Conservation (phyloP, 1,140 invertebrate species). For the Orius laevigatus region DNA sequence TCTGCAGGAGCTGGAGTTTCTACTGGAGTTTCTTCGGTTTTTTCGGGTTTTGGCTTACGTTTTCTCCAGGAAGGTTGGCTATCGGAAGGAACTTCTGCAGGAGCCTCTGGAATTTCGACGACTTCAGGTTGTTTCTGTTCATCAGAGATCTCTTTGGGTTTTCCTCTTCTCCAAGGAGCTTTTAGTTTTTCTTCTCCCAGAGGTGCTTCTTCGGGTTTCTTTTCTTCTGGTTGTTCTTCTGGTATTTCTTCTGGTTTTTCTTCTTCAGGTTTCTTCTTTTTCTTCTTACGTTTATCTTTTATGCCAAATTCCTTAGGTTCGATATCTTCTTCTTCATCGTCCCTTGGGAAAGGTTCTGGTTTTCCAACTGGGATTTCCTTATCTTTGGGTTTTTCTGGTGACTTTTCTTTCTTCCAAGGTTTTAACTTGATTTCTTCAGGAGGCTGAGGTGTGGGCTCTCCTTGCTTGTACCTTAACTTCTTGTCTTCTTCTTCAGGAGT, state of each 20-base stretch:
- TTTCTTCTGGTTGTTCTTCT: conserved; percentile 14
- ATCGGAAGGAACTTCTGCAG: neutral
- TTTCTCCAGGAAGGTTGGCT: neutral
- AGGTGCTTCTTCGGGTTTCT: conserved; percentile 15
- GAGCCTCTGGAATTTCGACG: conserved; percentile 14
- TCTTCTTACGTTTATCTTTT: conserved; percentile 8
- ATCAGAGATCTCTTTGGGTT: neutral
- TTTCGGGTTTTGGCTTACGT: conserved; percentile 1
- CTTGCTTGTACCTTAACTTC: conserved; percentile 29
- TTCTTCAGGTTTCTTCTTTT: conserved; percentile 9
- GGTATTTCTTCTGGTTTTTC: conserved; percentile 7
- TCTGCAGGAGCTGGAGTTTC: neutral
- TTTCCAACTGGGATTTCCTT: conserved; percentile 17
- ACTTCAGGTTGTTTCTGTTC: conserved; percentile 11
- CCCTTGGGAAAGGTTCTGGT: conserved; percentile 14
- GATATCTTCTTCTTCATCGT: neutral
- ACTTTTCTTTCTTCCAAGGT: conserved; percentile 20
- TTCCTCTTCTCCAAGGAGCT: conserved; percentile 14
- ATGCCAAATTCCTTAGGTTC: conserved; percentile 11
- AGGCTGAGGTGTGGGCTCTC: conserved; percentile 22
- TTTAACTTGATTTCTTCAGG: conserved; percentile 22
- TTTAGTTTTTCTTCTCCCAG: conserved; percentile 24
- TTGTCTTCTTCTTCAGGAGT: conserved; percentile 26
- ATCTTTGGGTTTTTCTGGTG: conserved; percentile 18
- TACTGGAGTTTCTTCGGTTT: conserved; percentile 18